These are phyloP conservation scores for Nyctalus aviator DNA, from an alignment of 2,797 vertebrate genomes.

Conservation along the genomic window DNA sequence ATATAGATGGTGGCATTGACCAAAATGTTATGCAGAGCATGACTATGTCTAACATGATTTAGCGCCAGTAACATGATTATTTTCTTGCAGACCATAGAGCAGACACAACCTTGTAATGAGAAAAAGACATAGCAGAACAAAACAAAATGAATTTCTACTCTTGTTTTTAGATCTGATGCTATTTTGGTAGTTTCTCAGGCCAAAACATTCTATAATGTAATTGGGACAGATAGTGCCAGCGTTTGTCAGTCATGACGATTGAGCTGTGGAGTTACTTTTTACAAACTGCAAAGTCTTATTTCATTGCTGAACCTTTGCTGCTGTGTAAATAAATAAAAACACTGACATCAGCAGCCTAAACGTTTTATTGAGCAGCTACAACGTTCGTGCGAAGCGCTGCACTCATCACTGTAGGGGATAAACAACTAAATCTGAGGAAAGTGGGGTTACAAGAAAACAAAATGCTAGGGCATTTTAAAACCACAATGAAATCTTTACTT, in stretches of 20 bases:
- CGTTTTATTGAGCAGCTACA: background rate
- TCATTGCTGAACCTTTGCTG: background rate
- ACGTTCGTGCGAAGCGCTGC: background rate
- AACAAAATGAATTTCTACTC: background rate
- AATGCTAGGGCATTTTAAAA: background rate
- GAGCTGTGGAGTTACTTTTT: background rate
- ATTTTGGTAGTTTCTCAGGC: background rate
- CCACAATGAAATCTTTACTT: background rate
- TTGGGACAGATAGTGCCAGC: background rate
- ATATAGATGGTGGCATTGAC: background rate
- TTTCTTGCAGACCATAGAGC: background rate
- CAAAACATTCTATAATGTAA: background rate
- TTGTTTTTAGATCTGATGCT: background rate
- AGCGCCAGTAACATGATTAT: background rate
- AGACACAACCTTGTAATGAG: background rate
- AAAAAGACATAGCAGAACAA: background rate
- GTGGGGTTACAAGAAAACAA: background rate
- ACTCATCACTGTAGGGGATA: no score
- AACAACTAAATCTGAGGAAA: background rate
- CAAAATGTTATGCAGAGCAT: background rate
- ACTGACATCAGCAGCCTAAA: background rate
- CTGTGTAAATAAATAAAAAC: constrained; percentile 1
- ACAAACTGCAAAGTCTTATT: background rate
- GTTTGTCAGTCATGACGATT: background rate
- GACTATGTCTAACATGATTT: background rate